Percentiles rank a stretch among this genome's conserved stretches.
phyloP scores from a whole-genome alignment of 2,797 vertebrate genomes.

The Microcaecilia unicolor region DNA sequence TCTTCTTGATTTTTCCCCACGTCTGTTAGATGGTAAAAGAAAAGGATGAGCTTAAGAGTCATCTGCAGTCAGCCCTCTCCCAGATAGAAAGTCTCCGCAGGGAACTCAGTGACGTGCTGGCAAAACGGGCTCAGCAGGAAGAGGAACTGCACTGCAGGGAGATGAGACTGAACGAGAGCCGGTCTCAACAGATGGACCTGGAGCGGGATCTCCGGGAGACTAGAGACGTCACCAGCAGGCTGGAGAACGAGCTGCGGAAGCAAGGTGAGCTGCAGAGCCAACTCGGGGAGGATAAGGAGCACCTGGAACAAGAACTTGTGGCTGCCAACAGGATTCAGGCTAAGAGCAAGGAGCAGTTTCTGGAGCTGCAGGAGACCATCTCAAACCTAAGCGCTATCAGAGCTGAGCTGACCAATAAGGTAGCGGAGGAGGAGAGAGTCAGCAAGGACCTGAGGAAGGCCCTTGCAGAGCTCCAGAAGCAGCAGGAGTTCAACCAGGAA shows the following conservation, averaged over 20 bases:
- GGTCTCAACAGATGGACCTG: conserved; percentile 58
- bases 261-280: conserved; percentile 53
- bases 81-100: conserved; percentile 72
- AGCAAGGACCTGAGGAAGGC: conserved; percentile 56
- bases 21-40: conserved; percentile 63
- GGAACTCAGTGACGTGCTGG: conserved; percentile 72
- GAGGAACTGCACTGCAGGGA: conserved; percentile 74
- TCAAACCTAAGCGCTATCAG: conserved; percentile 63
- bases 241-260: conserved; percentile 60
- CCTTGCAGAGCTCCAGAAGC: conserved; percentile 55
- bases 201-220: conserved; percentile 71
- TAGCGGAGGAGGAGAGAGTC: conserved; percentile 64
- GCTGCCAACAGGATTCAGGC: conserved; percentile 45
- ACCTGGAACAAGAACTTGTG: conserved; percentile 54
- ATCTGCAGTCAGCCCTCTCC: conserved; percentile 68
- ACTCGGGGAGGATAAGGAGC: conserved; percentile 63
- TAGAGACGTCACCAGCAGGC: conserved; percentile 46
- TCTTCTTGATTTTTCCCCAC: conserved; percentile 1
- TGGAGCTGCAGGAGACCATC: conserved; percentile 67
- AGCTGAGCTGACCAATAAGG: conserved; percentile 58
- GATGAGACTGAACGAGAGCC: conserved; percentile 63
- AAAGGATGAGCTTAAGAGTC: conserved; percentile 64
- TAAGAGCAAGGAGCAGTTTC: conserved; percentile 57
- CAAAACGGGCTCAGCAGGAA: conserved; percentile 75
- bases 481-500: conserved; percentile 50